Evolutionary conservation across 2,113 vertebrate genomes (phyloP).

Genomic region (Anoplopoma fimbria): DNA sequence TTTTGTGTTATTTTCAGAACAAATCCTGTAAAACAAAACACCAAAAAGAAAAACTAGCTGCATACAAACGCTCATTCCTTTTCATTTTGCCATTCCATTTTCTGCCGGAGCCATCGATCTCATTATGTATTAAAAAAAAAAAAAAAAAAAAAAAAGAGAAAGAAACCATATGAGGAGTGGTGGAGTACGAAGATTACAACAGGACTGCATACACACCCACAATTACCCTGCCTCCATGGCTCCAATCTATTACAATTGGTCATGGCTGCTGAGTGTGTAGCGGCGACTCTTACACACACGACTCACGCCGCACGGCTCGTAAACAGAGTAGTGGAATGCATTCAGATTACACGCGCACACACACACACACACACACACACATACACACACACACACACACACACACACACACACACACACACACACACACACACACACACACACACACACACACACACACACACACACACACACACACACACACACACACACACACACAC

Average conservation of each 20-base stretch:
- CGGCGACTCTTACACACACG: slow-evolving; percentile 52
- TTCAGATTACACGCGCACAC: slow-evolving; percentile 33
- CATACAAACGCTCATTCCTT: slow-evolving; percentile 4
- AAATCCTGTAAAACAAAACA: background rate
- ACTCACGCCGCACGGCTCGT: slow-evolving; percentile 37
- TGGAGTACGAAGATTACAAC: slow-evolving; percentile 61
- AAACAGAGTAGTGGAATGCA: slow-evolving; percentile 56
- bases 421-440: background rate
- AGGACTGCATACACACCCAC: slow-evolving; percentile 47
- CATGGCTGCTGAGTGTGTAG: slow-evolving; percentile 71
- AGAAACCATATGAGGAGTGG: slow-evolving; percentile 47
- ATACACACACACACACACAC: slow-evolving; percentile 15
- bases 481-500: slow-evolving; percentile 12
- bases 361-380: background rate
- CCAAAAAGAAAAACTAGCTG: background rate
- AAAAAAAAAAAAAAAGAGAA: slow-evolving; percentile 38
- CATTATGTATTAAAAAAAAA: slow-evolving; percentile 51
- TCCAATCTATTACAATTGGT: slow-evolving; percentile 80
- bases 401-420: background rate
- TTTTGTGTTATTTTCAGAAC: background rate
- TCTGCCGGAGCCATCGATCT: slow-evolving; percentile 60
- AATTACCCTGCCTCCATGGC: slow-evolving; percentile 58
- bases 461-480: background rate
- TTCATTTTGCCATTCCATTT: slow-evolving; percentile 53
- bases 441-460: slow-evolving; percentile 18